phyloP scores from a whole-genome alignment of 2,797 vertebrate species.

The Taenioides sp. region DNA sequence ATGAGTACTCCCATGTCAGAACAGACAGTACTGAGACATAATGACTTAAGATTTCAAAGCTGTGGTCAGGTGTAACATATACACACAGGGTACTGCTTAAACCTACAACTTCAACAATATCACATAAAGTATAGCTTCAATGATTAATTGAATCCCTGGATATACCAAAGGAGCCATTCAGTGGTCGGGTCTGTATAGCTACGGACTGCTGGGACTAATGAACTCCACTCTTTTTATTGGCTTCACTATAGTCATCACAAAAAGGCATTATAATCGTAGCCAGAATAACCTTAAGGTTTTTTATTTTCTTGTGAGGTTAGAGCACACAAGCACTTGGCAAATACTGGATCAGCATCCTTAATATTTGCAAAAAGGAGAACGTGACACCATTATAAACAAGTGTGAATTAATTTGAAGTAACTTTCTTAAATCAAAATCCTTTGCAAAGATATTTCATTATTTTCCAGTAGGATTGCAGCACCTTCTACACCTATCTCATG shows the following conservation, averaged over 20 bases:
- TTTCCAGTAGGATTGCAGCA: not conserved
- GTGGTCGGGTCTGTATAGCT: constrained; percentile 1
- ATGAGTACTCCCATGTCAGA: not conserved
- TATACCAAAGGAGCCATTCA: constrained; percentile 13
- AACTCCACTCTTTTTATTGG: constrained; percentile 24
- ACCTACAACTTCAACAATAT: not conserved
- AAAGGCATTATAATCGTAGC: constrained; percentile 40
- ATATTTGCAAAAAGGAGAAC: not conserved
- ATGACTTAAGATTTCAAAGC: not conserved
- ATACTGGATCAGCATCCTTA: constrained; percentile 23
- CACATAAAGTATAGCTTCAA: not conserved
- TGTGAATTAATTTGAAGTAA: not conserved
- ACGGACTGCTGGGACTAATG: constrained; percentile 22
- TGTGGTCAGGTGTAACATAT: not conserved
- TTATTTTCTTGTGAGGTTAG: constrained; percentile 38
- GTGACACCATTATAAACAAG: not conserved
- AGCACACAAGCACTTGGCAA: constrained; percentile 31
- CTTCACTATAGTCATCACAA: constrained; percentile 31
- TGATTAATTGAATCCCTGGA: constrained; percentile 9
- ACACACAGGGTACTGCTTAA: constrained; percentile 1
- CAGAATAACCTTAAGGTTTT: constrained; percentile 51
- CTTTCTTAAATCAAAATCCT: too few relatives aligned
- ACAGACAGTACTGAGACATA: not conserved
- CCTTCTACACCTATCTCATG: not conserved
- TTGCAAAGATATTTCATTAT: too few relatives aligned